Percentiles rank a stretch among this genome's conserved stretches.
phyloP scores from a whole-genome alignment of 2,888 invertebrate species.

The Dynastes maya region DNA sequence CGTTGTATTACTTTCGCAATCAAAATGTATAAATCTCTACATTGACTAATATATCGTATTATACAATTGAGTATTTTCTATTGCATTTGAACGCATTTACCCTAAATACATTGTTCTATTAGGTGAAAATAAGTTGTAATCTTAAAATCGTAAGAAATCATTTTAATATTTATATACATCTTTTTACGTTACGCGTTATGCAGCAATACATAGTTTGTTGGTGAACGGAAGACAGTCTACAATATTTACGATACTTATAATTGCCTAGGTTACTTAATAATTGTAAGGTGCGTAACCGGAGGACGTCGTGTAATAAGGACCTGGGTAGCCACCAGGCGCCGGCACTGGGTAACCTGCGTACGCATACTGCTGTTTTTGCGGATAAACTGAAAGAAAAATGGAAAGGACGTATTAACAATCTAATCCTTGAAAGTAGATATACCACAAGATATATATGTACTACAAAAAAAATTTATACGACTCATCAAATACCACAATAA shows the following conservation, averaged over 20 bases:
- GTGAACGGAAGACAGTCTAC: slow-evolving; percentile 49
- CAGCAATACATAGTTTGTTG: not conserved
- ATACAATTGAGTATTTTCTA: slow-evolving; percentile 32
- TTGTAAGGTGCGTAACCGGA: slow-evolving; percentile 95
- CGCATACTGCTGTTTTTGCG: slow-evolving; percentile 94
- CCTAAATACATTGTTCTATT: too few species aligned
- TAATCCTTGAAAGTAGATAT: not conserved
- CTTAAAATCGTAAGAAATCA: not conserved
- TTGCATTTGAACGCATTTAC: slow-evolving; percentile 5
- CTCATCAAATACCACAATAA: not conserved
- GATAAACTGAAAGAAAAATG: slow-evolving; percentile 82
- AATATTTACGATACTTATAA: slow-evolving; percentile 28
- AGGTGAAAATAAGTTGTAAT: not conserved
- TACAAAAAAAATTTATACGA: not conserved
- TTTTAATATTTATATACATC: slow-evolving; percentile 35
- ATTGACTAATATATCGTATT: slow-evolving; percentile 19
- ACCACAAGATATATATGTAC: not conserved
- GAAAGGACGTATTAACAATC: slow-evolving; percentile 12
- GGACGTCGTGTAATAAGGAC: slow-evolving; percentile 90
- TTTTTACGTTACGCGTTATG: slow-evolving; percentile 10
- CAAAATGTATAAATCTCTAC: not conserved
- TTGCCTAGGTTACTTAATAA: slow-evolving; percentile 76
- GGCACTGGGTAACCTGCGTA: slow-evolving; percentile 89
- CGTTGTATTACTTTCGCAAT: slow-evolving; percentile 19
- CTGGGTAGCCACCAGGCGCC: slow-evolving; percentile 87